phyloP scores from a whole-genome alignment of 2,113 vertebrate genomes.

The Dasyprocta punctata region DNA sequence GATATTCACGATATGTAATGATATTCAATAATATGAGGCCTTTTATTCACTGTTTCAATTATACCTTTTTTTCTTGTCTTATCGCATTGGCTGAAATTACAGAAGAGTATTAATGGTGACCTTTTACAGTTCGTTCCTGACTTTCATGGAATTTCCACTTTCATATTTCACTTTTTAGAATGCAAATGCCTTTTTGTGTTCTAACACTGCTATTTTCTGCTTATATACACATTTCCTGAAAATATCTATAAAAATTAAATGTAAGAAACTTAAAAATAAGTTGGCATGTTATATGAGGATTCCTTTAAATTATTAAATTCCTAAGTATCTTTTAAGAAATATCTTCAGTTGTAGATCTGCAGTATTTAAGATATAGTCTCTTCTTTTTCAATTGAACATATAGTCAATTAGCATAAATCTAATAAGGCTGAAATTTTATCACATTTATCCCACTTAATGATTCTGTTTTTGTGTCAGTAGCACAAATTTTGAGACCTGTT shows the following conservation, averaged over 20 bases:
- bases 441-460: background rate
- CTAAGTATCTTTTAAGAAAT: constrained; percentile 14
- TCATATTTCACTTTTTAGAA: background rate
- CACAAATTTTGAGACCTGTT: background rate
- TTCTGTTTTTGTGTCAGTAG: background rate
- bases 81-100: background rate
- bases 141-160: constrained; percentile 2
- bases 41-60: background rate
- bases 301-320: constrained; percentile 21
- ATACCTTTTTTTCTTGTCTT: background rate
- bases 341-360: constrained; percentile 12
- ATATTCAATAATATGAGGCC: background rate
- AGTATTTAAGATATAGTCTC: constrained; percentile 3
- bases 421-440: background rate
- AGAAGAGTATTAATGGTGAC: background rate
- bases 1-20: background rate
- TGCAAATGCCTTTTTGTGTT: background rate
- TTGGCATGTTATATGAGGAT: background rate
- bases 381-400: background rate
- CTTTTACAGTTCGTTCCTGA: background rate
- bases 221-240: background rate
- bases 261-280: constrained; percentile 46
- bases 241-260: background rate
- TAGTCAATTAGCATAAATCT: background rate
- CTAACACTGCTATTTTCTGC: background rate